Evolutionary conservation across 1,140 invertebrate genomes (phyloP).

Genomic region (Maniola jurtina): DNA sequence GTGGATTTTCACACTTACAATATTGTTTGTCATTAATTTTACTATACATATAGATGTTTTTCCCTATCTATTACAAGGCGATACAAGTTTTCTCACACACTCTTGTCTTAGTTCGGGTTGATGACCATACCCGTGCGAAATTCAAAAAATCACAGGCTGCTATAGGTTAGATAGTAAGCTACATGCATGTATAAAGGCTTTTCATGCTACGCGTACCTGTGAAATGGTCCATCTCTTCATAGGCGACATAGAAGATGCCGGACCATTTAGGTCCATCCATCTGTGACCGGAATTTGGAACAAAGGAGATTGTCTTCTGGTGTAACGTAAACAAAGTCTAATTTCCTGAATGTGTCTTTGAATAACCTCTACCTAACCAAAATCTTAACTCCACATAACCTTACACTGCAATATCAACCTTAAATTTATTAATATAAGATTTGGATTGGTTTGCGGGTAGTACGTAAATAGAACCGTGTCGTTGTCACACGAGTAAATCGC

Average conservation of each 20-base stretch:
- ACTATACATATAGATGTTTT: no score
- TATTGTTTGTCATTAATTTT: no score
- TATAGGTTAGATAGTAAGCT: no score
- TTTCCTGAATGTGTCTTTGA: constrained; percentile 62
- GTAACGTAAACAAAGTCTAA: constrained; percentile 69
- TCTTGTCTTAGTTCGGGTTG: no score
- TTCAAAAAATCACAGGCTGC: no score
- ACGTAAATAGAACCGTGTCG: constrained; percentile 40
- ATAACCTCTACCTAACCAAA: constrained; percentile 17
- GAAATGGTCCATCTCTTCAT: constrained; percentile 17
- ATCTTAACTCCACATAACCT: background rate
- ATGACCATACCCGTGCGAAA: no score
- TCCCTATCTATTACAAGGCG: no score
- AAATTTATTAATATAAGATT: constrained; percentile 3
- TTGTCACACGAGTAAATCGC: constrained; percentile 49
- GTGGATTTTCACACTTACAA: no score
- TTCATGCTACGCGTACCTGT: no score
- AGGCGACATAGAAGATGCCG: constrained; percentile 61
- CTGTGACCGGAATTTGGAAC: constrained; percentile 55
- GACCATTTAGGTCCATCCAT: constrained; percentile 53
- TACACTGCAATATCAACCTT: constrained; percentile 9
- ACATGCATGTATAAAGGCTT: no score
- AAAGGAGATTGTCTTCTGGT: constrained; percentile 69
- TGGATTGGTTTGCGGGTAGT: constrained; percentile 21
- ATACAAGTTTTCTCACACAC: no score